Evolutionary conservation across 2,797 vertebrate species (phyloP).

Genomic region (Microctenopoma stevenorrisi): DNA sequence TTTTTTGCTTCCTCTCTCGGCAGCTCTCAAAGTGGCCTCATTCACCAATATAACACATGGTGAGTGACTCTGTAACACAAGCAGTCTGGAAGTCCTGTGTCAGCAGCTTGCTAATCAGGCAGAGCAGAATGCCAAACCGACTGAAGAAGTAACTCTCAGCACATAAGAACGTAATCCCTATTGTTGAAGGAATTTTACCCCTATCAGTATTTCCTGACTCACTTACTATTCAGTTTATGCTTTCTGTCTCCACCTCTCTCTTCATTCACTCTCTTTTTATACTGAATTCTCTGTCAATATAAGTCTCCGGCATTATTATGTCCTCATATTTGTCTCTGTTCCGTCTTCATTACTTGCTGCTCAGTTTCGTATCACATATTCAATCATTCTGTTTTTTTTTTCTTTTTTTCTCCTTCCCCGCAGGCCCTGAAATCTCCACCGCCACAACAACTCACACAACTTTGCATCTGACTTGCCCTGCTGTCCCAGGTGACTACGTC

Average conservation of each 20-base stretch:
- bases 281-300: slow-evolving; percentile 10
- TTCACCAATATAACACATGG: slow-evolving; percentile 64
- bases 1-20: slow-evolving; percentile 46
- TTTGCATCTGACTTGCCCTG: slow-evolving; percentile 69
- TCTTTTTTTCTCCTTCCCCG: slow-evolving; percentile 4
- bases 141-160: slow-evolving; percentile 62
- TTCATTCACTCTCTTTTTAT: slow-evolving; percentile 34
- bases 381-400: slow-evolving; percentile 18
- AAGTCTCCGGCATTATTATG: slow-evolving; percentile 19
- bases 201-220: slow-evolving; percentile 37
- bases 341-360: neutral
- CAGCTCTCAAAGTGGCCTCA: slow-evolving; percentile 64
- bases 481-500: slow-evolving; percentile 76
- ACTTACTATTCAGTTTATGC: slow-evolving; percentile 51
- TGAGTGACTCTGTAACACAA: slow-evolving; percentile 76
- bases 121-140: slow-evolving; percentile 59
- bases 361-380: slow-evolving; percentile 15
- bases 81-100: slow-evolving; percentile 63
- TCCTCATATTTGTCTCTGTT: slow-evolving; percentile 19
- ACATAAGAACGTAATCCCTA: slow-evolving; percentile 77
- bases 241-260: slow-evolving; percentile 32
- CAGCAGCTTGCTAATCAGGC: slow-evolving; percentile 75
- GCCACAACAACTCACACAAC: slow-evolving; percentile 43
- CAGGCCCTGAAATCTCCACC: slow-evolving; percentile 53
- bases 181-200: slow-evolving; percentile 56